These are phyloP conservation scores for Gortyna flavago DNA, from an alignment of 2,888 invertebrate genomes.

Conservation along the genomic window DNA sequence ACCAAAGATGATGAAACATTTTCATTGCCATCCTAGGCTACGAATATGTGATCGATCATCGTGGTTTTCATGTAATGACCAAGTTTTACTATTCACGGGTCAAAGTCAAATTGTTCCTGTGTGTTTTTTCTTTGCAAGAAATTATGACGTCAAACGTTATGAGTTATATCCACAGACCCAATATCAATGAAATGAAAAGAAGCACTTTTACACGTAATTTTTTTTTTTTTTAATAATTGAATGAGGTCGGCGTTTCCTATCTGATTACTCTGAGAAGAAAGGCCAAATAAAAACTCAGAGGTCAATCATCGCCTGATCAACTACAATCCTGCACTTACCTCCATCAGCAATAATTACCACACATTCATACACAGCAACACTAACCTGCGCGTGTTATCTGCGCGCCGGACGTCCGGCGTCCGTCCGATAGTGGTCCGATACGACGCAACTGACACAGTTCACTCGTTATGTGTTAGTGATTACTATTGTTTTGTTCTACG, in stretches of 20 bases:
- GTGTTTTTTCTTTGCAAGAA: background rate
- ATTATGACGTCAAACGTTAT: background rate
- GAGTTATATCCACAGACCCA: background rate
- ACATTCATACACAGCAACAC: slow-evolving; percentile 24
- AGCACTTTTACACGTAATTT: no score
- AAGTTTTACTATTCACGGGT: background rate
- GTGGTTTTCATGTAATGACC: no score
- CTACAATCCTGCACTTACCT: background rate
- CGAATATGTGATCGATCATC: no score
- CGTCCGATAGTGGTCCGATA: slow-evolving; percentile 60
- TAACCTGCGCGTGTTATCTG: slow-evolving; percentile 63
- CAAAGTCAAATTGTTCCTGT: no score
- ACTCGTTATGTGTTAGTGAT: slow-evolving; percentile 45
- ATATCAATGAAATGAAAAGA: no score
- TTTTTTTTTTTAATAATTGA: no score
- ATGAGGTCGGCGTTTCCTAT: no score
- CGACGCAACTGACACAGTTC: slow-evolving; percentile 61
- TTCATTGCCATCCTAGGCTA: background rate
- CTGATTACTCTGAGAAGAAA: no score
- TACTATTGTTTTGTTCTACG: slow-evolving; percentile 36
- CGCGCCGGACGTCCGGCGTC: slow-evolving; percentile 63
- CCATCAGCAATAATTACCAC: slow-evolving; percentile 14
- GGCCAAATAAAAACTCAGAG: no score
- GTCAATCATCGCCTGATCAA: background rate
- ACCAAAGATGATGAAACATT: background rate